phyloP scores from a whole-genome alignment of 2,113 vertebrate genomes.

The Athene noctua region DNA sequence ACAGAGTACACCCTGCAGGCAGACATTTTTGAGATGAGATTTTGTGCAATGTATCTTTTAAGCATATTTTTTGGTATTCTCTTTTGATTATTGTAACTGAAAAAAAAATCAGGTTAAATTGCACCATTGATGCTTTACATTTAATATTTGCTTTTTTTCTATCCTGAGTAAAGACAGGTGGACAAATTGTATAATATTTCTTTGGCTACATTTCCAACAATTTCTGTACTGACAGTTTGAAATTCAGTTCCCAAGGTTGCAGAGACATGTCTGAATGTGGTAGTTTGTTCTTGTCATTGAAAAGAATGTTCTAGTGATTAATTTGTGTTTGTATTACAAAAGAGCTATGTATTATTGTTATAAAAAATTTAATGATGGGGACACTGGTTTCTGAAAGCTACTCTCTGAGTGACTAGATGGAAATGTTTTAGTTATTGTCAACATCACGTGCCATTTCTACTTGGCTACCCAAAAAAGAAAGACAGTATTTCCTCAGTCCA shows the following conservation, averaged over 20 bases:
- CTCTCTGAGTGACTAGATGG: not conserved
- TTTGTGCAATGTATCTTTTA: not conserved
- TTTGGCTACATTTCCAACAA: not conserved
- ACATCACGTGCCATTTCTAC: not conserved
- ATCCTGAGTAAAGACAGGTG: not conserved
- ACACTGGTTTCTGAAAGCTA: not conserved
- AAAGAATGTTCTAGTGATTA: not conserved
- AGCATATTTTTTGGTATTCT: rapidly evolving
- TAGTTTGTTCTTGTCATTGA: not conserved
- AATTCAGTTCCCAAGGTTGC: not conserved
- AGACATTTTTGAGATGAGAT: not conserved
- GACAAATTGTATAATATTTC: not conserved
- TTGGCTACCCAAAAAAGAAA: not conserved
- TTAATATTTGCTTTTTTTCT: not conserved
- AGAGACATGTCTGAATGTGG: not conserved
- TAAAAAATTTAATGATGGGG: not conserved
- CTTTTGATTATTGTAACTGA: not conserved
- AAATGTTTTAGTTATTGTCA: not conserved
- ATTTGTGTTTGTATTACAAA: not conserved
- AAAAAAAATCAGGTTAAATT: not conserved
- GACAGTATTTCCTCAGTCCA: not conserved
- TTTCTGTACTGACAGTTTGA: not conserved
- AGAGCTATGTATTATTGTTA: not conserved
- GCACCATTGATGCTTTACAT: not conserved
- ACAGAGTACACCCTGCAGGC: not conserved